Conservation (phyloP, 2,797 vertebrate species). For the Chelon auratus region DNA sequence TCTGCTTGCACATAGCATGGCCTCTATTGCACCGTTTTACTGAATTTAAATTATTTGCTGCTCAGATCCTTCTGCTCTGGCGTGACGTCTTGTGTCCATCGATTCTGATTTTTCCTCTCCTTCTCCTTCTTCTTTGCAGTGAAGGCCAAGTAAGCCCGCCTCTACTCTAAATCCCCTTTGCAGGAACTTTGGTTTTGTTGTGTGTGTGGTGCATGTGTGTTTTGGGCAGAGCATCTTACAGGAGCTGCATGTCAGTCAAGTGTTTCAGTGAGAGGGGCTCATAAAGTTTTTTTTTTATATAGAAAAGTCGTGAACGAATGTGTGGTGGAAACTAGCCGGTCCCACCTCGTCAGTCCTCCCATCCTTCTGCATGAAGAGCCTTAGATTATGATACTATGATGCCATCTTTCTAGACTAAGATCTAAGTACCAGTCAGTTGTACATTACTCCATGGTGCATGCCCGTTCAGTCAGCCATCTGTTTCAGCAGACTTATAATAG, state of each 20-base stretch:
- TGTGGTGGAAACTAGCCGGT: conserved; percentile 59
- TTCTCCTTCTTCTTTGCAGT: conserved; percentile 76
- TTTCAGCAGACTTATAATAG: conserved; percentile 73
- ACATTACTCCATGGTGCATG: conserved; percentile 79
- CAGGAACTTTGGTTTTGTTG: conserved; percentile 79
- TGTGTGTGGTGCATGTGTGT: conserved; percentile 86
- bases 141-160: conserved; percentile 74
- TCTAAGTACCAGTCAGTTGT: conserved; percentile 67
- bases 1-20: conserved; percentile 52
- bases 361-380: conserved; percentile 74
- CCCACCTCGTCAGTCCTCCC: conserved; percentile 50
- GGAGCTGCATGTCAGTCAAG: conserved; percentile 81
- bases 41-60: conserved; percentile 34
- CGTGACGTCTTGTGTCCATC: conserved; percentile 44
- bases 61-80: conserved; percentile 35
- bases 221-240: conserved; percentile 79
- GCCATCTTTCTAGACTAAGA: conserved; percentile 60
- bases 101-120: conserved; percentile 59
- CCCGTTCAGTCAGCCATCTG: conserved; percentile 63
- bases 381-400: conserved; percentile 55
- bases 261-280: conserved; percentile 59
- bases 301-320: conserved; percentile 50
- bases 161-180: conserved; percentile 72
- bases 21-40: conserved; percentile 32
- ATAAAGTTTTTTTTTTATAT: conserved; percentile 50